Conservation (phyloP, 2,113 vertebrate species). For the Cettia cetti region DNA sequence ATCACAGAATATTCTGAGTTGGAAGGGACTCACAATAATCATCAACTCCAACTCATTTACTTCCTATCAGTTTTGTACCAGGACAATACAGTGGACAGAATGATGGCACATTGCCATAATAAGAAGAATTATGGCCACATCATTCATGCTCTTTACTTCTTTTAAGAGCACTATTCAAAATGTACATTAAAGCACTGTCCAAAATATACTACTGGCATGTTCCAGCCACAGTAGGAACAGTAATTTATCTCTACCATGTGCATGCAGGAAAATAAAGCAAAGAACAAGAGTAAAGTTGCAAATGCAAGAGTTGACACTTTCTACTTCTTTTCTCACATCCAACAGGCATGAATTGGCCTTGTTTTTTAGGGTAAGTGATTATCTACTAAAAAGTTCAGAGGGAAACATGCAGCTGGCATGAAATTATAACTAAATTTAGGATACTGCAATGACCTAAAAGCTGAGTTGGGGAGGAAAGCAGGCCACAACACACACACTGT, state of each 20-base stretch:
- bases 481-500: not conserved
- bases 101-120: accelerated
- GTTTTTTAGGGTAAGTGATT: not conserved
- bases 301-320: not conserved
- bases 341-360: too few species aligned
- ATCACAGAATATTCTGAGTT: not conserved
- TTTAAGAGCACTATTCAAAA: not conserved
- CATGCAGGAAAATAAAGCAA: not conserved
- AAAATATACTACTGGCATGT: not conserved
- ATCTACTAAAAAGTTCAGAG: not conserved
- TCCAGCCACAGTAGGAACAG: not conserved
- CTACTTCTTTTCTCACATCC: not conserved
- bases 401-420: not conserved
- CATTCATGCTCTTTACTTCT: not conserved
- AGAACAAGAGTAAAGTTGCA: not conserved
- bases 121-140: not conserved
- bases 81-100: not conserved
- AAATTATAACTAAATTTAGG: not conserved
- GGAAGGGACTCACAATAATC: not conserved
- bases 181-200: not conserved
- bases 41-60: not conserved
- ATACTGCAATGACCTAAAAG: not conserved
- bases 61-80: not conserved
- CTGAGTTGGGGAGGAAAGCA: not conserved
- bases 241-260: not conserved